A percentile compares a stretch with the other conserved stretches of the same genome.
phyloP scores from a whole-genome alignment of 92 coral and sea anemone genomes.

The Galaxea fascicularis region DNA sequence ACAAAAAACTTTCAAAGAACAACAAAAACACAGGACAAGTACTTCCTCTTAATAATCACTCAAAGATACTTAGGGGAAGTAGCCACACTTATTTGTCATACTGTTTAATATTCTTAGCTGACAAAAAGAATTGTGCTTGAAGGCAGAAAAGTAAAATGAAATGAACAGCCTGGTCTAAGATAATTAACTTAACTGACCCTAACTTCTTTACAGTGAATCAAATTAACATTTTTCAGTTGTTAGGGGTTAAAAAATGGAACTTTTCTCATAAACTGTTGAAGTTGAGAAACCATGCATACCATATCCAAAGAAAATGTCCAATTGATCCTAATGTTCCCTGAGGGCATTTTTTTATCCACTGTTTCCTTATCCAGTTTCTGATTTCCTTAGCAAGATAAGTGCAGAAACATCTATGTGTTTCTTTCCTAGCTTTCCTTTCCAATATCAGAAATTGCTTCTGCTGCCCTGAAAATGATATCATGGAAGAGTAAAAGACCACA shows the following conservation, averaged over 20 bases:
- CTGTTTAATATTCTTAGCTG: constrained; percentile 15
- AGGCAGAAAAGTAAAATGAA: neutral
- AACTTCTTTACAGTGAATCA: neutral
- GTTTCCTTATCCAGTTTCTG: constrained; percentile 52
- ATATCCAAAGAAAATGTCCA: constrained; percentile 59
- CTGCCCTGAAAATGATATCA: constrained; percentile 51
- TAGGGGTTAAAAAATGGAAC: constrained; percentile 9
- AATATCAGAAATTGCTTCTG: constrained; percentile 45
- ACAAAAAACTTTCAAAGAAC: neutral
- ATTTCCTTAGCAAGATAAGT: constrained; percentile 46
- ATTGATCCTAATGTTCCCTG: constrained; percentile 50
- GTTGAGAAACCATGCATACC: constrained; percentile 58
- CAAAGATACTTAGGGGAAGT: neutral
- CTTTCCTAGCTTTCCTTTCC: constrained; percentile 54
- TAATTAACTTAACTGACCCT: neutral
- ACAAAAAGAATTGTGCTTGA: neutral
- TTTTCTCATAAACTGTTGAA: constrained; percentile 14
- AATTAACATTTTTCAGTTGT: neutral
- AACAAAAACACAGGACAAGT: neutral
- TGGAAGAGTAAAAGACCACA: constrained; percentile 45
- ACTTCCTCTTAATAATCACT: neutral
- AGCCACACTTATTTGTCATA: neutral
- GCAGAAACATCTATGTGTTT: constrained; percentile 44
- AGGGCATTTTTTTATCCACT: constrained; percentile 36
- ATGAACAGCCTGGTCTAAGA: neutral